Conservation (phyloP, 1,140 invertebrate species). For the Drosophila lacertosa region DNA sequence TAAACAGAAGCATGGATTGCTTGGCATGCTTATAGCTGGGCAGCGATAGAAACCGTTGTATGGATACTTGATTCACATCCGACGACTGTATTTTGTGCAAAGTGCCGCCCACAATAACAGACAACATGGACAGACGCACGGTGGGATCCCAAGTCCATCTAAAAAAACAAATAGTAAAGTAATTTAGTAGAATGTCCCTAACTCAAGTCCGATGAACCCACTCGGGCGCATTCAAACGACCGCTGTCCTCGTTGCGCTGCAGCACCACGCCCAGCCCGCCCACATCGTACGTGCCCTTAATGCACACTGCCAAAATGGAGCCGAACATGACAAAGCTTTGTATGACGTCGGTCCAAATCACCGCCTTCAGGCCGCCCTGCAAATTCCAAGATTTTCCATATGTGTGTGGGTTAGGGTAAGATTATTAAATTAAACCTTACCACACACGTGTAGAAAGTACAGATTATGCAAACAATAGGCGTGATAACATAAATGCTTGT, state of each 20-base stretch:
- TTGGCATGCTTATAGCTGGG: conserved; percentile 70
- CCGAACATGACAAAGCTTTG: conserved; percentile 94
- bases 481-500: conserved; percentile 92
- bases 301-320: conserved; percentile 91
- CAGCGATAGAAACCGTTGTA: conserved; percentile 90
- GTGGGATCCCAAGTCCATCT: conserved; percentile 90
- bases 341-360: conserved; percentile 96
- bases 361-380: conserved; percentile 96
- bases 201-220: conserved; percentile 80
- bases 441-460: conserved; percentile 95
- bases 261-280: conserved; percentile 91
- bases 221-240: conserved; percentile 91
- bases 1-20: conserved; percentile 86
- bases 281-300: conserved; percentile 92
- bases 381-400: conserved; percentile 7
- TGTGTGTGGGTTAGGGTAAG: neutral
- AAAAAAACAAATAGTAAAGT: conserved; percentile 61
- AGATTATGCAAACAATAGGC: conserved; percentile 92
- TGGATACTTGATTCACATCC: conserved; percentile 92
- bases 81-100: conserved; percentile 94
- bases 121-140: conserved; percentile 91
- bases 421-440: conserved; percentile 86
- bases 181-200: neutral
- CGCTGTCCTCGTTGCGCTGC: conserved; percentile 88
- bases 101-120: conserved; percentile 91